phyloP scores from a whole-genome alignment of 2,113 vertebrate genomes.

The Pungitius pungitius region DNA sequence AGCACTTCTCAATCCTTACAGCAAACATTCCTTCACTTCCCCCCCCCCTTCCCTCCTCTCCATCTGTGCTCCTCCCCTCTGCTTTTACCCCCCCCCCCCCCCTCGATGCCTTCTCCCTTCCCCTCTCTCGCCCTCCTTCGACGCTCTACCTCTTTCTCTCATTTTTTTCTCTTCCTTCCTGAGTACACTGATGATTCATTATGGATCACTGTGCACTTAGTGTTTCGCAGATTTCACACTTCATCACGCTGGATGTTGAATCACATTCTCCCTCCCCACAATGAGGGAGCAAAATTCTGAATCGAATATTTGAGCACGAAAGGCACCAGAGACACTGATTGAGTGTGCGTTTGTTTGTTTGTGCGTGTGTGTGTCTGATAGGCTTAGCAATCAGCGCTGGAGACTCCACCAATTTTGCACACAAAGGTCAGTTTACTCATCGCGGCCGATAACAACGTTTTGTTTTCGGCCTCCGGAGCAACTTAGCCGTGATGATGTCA shows the following conservation, averaged over 20 bases:
- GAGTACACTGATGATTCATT: slow-evolving; percentile 44
- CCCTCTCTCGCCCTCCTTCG: background rate
- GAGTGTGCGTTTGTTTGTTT: slow-evolving; percentile 1
- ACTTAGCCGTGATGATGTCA: background rate
- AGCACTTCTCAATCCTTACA: slow-evolving; percentile 25
- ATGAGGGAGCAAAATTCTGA: background rate
- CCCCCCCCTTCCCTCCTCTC: background rate
- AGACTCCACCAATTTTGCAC: background rate
- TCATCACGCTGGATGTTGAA: slow-evolving; percentile 19
- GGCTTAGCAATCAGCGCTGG: slow-evolving; percentile 1
- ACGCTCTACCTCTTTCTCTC: background rate
- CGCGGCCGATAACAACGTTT: background rate
- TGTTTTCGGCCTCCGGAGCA: background rate
- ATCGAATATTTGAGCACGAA: slow-evolving; percentile 7
- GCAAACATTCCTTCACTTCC: slow-evolving; percentile 14
- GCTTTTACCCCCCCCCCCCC: background rate
- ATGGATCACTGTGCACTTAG: slow-evolving; percentile 44
- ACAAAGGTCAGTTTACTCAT: slow-evolving; percentile 27
- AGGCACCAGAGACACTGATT: background rate
- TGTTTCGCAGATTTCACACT: slow-evolving; percentile 32
- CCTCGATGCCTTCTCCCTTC: background rate
- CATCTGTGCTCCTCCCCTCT: background rate
- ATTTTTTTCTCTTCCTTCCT: background rate
- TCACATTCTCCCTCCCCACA: background rate
- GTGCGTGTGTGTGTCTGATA: background rate